Evolutionary conservation across 23 tunicate species (phyloP).

Genomic region (Phallusia fumigata): DNA sequence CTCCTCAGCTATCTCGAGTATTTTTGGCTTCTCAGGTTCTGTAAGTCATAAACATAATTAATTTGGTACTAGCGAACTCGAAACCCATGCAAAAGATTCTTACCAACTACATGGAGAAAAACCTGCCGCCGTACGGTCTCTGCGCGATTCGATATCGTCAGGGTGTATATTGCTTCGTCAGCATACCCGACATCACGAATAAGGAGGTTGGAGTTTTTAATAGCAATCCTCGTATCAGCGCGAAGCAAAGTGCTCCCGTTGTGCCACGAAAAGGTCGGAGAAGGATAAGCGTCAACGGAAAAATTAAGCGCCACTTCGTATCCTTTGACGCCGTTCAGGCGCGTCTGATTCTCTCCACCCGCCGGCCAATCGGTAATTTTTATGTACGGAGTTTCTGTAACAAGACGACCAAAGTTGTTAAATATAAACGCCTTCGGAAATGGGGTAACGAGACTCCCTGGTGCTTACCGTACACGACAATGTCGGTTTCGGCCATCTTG

Average conservation of each 20-base stretch:
- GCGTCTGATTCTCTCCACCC: neutral
- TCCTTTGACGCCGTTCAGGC: constrained; percentile 14
- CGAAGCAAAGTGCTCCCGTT: constrained; percentile 10
- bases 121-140: neutral
- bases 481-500: neutral
- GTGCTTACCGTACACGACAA: neutral
- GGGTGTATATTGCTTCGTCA: constrained; percentile 34
- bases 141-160: constrained; percentile 1
- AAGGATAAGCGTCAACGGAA: constrained; percentile 23
- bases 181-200: constrained; percentile 8
- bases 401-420: neutral
- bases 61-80: neutral
- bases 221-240: neutral
- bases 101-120: constrained; percentile 28
- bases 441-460: too few relatives aligned
- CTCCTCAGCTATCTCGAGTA: neutral
- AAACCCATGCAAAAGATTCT: neutral
- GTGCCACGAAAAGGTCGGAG: constrained; percentile 25
- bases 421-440: neutral
- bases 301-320: constrained; percentile 22
- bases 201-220: neutral
- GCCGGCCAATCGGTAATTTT: neutral
- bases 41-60: neutral
- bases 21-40: constrained; percentile 20
- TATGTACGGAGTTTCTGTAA: neutral